These are phyloP conservation scores for Gryllus longicercus DNA, from an alignment of 2,888 invertebrate species.

Conservation along the genomic window DNA sequence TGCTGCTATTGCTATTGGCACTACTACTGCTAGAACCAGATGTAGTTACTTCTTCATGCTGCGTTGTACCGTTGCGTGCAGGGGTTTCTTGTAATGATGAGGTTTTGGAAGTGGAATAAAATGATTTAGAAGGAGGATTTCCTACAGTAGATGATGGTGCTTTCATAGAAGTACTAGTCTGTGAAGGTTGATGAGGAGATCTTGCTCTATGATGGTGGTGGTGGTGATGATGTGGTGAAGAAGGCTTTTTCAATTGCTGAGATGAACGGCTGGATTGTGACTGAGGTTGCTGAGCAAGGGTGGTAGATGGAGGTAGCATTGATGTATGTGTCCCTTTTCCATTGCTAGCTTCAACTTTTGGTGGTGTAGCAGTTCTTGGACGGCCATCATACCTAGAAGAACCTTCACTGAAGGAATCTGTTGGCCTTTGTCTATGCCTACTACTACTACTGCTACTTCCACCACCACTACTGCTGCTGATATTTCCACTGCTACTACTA, in stretches of 20 bases:
- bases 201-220: constrained; percentile 18
- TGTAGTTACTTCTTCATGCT: constrained; percentile 20
- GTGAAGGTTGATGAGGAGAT: constrained; percentile 23
- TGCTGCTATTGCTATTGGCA: no score
- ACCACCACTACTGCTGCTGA: background rate
- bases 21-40: background rate
- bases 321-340: background rate
- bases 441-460: background rate
- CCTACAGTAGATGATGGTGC: constrained; percentile 21
- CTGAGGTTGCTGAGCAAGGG: background rate
- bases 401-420: background rate
- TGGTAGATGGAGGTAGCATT: background rate
- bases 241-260: background rate
- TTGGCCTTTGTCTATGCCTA: background rate
- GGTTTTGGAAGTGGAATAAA: background rate
- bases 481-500: background rate
- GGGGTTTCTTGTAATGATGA: constrained; percentile 22
- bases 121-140: constrained; percentile 2
- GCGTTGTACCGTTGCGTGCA: constrained; percentile 24
- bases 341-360: background rate
- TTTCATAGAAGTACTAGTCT: background rate
- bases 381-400: background rate
- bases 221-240: background rate
- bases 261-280: background rate
- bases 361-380: background rate